Evolutionary conservation across 2,888 invertebrate genomes (phyloP).

Genomic region (Trachelus stipa): DNA sequence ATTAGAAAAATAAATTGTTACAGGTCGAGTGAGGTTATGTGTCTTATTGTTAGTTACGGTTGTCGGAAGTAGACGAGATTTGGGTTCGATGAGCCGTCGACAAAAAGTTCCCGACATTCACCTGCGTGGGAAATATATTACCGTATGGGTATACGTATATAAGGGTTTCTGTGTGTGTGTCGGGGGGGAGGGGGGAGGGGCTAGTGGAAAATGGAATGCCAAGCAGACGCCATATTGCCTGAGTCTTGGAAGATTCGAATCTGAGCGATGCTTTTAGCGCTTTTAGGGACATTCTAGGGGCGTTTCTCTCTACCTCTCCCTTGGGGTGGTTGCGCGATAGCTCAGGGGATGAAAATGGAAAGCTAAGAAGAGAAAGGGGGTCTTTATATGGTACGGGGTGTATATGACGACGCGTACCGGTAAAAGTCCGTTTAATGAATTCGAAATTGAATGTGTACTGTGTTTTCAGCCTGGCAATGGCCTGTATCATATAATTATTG

Average conservation of each 20-base stretch:
- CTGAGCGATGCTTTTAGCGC: constrained; percentile 6
- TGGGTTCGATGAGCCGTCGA: background rate
- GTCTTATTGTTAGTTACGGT: background rate
- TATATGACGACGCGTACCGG: background rate
- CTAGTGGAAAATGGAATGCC: background rate
- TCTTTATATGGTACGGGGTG: background rate
- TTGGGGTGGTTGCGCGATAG: background rate
- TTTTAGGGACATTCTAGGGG: constrained; percentile 2
- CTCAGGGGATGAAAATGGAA: background rate
- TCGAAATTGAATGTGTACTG: background rate
- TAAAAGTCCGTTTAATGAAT: background rate
- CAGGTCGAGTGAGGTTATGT: background rate
- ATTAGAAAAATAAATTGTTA: no score
- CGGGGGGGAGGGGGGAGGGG: background rate
- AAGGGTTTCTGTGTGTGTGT: background rate
- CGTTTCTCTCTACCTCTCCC: background rate
- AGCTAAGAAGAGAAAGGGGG: background rate
- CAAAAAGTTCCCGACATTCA: background rate
- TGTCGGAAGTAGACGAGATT: background rate
- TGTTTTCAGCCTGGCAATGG: background rate
- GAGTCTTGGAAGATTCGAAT: constrained; percentile 2
- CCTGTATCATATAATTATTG: background rate
- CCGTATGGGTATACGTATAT: background rate
- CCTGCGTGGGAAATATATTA: background rate
- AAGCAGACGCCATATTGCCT: background rate